Evolutionary conservation across 2,888 invertebrate genomes (phyloP).

Genomic region (Myopa testacea): DNA sequence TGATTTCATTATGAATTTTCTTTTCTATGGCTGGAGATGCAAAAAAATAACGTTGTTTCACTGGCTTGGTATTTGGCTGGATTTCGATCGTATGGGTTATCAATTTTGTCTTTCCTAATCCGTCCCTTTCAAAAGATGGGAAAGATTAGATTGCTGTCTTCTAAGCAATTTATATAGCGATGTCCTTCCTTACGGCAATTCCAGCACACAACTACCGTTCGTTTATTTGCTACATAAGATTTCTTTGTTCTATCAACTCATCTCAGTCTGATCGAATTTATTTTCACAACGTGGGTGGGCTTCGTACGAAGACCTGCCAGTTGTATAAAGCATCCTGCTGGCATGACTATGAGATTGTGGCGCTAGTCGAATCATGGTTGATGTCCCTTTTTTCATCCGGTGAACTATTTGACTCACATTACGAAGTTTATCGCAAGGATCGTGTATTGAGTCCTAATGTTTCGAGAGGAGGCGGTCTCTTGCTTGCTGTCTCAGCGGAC

Average conservation of each 20-base stretch:
- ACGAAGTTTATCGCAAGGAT: too few species aligned
- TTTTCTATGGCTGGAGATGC: constrained; percentile 37
- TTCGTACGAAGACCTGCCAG: constrained; percentile 2
- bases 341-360: constrained; percentile 8
- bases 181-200: constrained; percentile 9
- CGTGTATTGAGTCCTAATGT: too few species aligned
- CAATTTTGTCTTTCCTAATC: constrained; percentile 41
- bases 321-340: not conserved
- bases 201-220: not conserved
- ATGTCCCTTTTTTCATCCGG: too few species aligned
- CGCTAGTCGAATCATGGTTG: too few species aligned
- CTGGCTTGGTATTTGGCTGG: constrained; percentile 21
- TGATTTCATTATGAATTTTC: constrained; percentile 48
- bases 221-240: not conserved
- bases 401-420: too few species aligned
- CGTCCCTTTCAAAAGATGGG: constrained; percentile 22
- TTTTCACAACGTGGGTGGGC: constrained; percentile 21
- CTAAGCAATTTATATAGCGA: not conserved
- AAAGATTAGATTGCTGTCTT: not conserved
- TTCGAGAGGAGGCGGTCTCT: too few species aligned
- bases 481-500: too few species aligned
- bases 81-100: constrained; percentile 42
- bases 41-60: constrained; percentile 42
- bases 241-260: constrained; percentile 1
- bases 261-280: too few species aligned